Base-by-base conservation (phyloP, 2,113 vertebrate genomes). In the Nannobrachium achirus region DNA sequence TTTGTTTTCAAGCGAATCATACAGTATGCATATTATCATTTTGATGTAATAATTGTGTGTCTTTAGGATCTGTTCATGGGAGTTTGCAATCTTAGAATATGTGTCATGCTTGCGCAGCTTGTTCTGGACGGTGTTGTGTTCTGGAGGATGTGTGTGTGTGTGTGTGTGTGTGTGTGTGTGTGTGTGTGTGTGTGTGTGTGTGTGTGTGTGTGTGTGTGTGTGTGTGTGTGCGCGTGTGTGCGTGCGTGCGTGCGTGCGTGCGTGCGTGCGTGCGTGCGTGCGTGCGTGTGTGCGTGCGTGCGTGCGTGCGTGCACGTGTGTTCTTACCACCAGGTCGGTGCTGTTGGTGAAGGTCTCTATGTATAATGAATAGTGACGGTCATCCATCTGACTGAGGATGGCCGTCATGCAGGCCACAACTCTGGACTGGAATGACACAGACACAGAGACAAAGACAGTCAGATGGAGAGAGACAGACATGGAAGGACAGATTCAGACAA, bases 401-500 rank as follows among this genome's bases (percentile, higher is more conserved):
- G 98, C 98, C 20, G 98, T 99, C 98, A 99, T 99, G 71, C 96
- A 99, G 0, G 96, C 97, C 67, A 99, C 97, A 79, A 98, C 98
- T 71, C 95, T 93, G 84, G 96, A 97, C 98, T 99, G 41, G 25
- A 14, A 72, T 19, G 73, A 19, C 57, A 7, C 25, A 58, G n/a
- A 64, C 14, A 65, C 20, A 62, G 11, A 67, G 46, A 56, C 39
- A 69, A 15, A 51, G 4, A 41, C 44, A 44, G 7, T 52, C 8
- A 57, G 44, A 49, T 13, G 19, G 57, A 48, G 63, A 46, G 42
- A 66, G 58, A 59, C 48, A 38, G 11, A 56, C 45, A 66, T 20
- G 18, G 52, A 19, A n/a, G 52, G 41, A 70, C 11, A 77, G 7
- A 67, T n/a, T 18, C 25, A 79, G 1, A 45, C 45, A 70, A 15